Conservation (phyloP, 1,140 invertebrate species). For the Choristoneura fumiferana region DNA sequence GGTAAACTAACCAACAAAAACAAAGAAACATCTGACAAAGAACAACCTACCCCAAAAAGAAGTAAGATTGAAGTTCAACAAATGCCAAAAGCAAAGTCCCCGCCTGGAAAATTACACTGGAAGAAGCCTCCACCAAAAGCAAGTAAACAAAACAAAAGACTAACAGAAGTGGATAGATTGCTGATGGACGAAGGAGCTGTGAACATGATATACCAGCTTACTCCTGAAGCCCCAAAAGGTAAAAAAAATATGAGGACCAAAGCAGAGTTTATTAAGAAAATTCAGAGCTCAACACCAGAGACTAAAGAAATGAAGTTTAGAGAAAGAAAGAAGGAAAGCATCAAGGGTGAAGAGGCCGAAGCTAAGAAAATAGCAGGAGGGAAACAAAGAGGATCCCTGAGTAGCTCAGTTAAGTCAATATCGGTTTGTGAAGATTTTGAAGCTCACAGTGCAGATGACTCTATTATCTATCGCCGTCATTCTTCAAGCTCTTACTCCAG, state of each 20-base stretch:
- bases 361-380: conserved; percentile 67
- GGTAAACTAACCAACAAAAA: conserved; percentile 45
- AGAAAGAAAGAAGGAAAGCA: conserved; percentile 65
- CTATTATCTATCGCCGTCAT: conserved; percentile 88
- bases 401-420: conserved; percentile 72
- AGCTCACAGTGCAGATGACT: conserved; percentile 83
- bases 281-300: conserved; percentile 77
- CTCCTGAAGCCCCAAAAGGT: conserved; percentile 70
- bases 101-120: conserved; percentile 60
- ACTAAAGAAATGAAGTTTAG: conserved; percentile 73
- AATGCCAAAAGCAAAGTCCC: conserved; percentile 59
- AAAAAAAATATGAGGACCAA: conserved; percentile 73
- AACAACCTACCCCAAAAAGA: conserved; percentile 51
- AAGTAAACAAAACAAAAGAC: conserved; percentile 78
- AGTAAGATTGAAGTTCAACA: conserved; percentile 43
- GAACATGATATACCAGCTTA: conserved; percentile 89
- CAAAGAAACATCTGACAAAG: conserved; percentile 48
- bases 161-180: conserved; percentile 86
- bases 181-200: conserved; percentile 92
- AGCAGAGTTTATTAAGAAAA: conserved; percentile 79
- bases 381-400: conserved; percentile 60
- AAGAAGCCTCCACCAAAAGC: conserved; percentile 67
- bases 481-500: conserved; percentile 91
- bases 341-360: conserved; percentile 64
- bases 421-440: conserved; percentile 80